phyloP scores from a whole-genome alignment of 1,140 invertebrate species.

The Pseudomyrmex flavicornis region DNA sequence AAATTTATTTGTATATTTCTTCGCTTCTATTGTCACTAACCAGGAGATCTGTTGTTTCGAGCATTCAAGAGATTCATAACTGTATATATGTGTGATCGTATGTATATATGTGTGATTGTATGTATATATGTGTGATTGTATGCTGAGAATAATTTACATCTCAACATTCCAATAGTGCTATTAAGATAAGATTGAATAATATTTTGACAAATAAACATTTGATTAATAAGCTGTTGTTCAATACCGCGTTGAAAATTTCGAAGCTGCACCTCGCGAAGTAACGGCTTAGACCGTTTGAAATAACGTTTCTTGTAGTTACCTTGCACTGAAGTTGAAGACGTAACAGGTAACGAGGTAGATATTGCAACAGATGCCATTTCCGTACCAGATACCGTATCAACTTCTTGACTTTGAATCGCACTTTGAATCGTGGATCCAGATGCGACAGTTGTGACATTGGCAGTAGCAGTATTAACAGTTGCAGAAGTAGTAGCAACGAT shows the following conservation, averaged over 20 bases:
- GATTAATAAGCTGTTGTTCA: no score
- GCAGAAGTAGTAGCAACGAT: conserved; percentile 50
- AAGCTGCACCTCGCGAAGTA: background rate
- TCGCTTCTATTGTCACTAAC: no score
- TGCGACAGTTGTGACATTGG: conserved; percentile 46
- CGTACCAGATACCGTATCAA: conserved; percentile 87
- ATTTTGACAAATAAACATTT: no score
- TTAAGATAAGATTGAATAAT: no score
- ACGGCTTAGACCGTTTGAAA: background rate
- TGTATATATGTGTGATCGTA: no score
- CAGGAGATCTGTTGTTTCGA: no score
- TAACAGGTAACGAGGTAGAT: conserved; percentile 87
- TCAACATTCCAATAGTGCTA: no score
- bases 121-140: no score
- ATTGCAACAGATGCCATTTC: conserved; percentile 88
- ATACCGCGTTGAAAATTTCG: background rate
- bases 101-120: no score
- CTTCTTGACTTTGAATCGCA: conserved; percentile 84
- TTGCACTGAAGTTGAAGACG: conserved; percentile 86
- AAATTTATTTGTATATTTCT: no score
- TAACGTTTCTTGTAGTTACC: conserved; percentile 77
- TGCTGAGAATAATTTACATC: no score
- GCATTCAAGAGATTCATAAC: no score
- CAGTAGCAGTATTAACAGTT: conserved; percentile 12
- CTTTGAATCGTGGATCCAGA: conserved; percentile 68